Conservation (phyloP, 2,113 vertebrate species). For the Callipepla squamata region DNA sequence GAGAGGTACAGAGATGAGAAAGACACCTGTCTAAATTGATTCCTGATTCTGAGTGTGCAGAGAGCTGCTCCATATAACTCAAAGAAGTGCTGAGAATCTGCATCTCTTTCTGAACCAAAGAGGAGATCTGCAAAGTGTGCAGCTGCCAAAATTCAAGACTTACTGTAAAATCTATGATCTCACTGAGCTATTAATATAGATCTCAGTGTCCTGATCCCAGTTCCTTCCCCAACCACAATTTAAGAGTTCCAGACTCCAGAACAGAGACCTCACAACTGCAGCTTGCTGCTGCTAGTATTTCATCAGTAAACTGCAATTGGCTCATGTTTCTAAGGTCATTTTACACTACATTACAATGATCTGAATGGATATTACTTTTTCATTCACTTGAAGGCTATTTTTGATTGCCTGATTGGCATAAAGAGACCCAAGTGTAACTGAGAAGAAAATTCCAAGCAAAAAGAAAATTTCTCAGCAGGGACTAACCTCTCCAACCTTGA, state of each 20-base stretch:
- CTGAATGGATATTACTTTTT: slow-evolving; percentile 5
- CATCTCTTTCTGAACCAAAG: neutral
- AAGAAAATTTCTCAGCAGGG: neutral
- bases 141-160: neutral
- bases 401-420: neutral
- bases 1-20: neutral
- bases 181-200: neutral
- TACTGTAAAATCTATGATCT: neutral
- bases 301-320: neutral
- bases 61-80: neutral
- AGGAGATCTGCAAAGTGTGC: neutral
- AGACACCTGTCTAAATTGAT: neutral
- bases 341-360: neutral
- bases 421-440: neutral
- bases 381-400: slow-evolving; percentile 19
- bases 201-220: neutral
- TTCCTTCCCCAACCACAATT: neutral
- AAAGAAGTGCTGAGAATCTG: neutral
- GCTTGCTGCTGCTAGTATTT: neutral
- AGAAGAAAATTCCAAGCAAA: neutral
- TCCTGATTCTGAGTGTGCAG: neutral
- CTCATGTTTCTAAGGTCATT: slow-evolving; percentile 12
- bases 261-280: neutral
- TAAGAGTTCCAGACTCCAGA: neutral
- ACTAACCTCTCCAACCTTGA: neutral